Conservation (phyloP, 1,140 invertebrate genomes). For the Zaprionus inermis region DNA sequence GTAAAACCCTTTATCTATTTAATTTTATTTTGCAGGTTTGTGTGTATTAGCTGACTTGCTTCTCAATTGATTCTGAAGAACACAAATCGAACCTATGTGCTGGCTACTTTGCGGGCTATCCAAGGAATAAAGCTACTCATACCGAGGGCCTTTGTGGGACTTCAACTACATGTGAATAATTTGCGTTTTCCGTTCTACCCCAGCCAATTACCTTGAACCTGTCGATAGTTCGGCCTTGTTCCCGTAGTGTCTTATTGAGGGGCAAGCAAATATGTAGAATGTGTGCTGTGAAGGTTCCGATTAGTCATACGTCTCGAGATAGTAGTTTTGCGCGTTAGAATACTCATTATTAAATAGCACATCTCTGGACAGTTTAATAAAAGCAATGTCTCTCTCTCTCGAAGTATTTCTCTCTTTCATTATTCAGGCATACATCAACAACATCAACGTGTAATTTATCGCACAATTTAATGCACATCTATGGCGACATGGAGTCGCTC, state of each 20-base stretch:
- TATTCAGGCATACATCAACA: constrained; percentile 68
- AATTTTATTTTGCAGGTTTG: no score
- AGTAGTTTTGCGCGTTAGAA: not conserved
- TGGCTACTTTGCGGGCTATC: not conserved
- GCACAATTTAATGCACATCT: constrained; percentile 74
- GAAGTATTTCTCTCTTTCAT: constrained; percentile 60
- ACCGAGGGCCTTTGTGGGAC: no score
- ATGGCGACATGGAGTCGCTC: constrained; percentile 33
- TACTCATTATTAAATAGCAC: not conserved
- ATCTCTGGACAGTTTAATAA: not conserved
- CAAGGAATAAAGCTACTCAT: not conserved
- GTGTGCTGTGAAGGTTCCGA: not conserved
- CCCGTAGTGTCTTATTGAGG: not conserved
- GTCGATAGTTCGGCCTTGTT: not conserved
- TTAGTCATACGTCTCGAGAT: not conserved
- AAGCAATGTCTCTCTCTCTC: constrained; percentile 26
- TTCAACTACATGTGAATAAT: not conserved
- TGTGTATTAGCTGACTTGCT: not conserved
- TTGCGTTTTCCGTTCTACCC: not conserved
- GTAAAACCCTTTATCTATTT: no score
- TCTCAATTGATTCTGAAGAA: constrained; percentile 17
- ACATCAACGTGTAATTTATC: constrained; percentile 55
- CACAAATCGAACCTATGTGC: not conserved
- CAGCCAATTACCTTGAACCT: not conserved
- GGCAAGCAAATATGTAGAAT: not conserved